These are phyloP conservation scores for Nomada goodeniana DNA, from an alignment of 2,888 invertebrate genomes.

Conservation along the genomic window DNA sequence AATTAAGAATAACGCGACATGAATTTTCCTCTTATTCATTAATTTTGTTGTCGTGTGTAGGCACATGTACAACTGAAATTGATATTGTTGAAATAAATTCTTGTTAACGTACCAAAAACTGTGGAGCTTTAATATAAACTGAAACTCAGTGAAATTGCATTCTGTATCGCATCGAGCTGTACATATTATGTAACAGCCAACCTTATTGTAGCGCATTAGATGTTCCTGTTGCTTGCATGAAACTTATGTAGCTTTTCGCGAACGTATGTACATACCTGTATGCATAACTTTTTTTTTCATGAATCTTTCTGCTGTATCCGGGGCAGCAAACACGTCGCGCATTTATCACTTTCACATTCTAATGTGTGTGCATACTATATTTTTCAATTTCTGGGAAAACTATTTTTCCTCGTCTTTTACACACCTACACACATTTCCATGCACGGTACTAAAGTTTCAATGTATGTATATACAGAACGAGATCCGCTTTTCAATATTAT, in stretches of 20 bases:
- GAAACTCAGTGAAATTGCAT: constrained; percentile 11
- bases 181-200: background rate
- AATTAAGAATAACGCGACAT: no score
- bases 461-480: background rate
- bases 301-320: background rate
- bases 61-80: background rate
- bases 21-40: no score
- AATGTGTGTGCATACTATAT: background rate
- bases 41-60: background rate
- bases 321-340: background rate
- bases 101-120: constrained; percentile 1
- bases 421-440: background rate
- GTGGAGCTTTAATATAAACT: background rate
- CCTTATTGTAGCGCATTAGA: constrained; percentile 5
- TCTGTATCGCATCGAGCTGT: background rate
- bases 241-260: background rate
- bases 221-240: background rate
- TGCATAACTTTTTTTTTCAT: background rate
- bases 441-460: background rate
- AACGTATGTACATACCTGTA: no score
- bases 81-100: constrained; percentile 7
- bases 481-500: background rate
- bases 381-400: constrained; percentile 3
- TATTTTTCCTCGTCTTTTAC: constrained; percentile 1
- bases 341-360: background rate